A percentile compares a stretch with the other conserved stretches of the same genome.
These are phyloP conservation scores for Myotis lucifugus DNA, from an alignment of 2,113 vertebrate species.

Conservation along the genomic window DNA sequence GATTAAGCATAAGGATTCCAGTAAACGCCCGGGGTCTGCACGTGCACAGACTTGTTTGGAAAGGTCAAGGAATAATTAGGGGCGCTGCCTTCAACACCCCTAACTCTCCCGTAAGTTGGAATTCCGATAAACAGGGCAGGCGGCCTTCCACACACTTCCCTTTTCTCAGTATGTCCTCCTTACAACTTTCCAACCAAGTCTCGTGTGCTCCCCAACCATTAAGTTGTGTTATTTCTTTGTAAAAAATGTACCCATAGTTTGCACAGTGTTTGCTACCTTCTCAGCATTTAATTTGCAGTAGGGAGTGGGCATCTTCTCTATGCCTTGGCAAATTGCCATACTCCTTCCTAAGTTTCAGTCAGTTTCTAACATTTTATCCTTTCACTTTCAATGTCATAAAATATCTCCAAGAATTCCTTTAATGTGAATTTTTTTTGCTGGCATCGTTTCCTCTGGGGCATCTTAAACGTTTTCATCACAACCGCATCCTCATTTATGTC, in stretches of 20 bases:
- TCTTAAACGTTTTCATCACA: neutral
- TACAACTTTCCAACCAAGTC: too few species aligned
- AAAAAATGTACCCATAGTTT: neutral
- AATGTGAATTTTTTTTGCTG: neutral
- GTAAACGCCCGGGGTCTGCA: too few species aligned
- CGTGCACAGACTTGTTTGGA: too few species aligned
- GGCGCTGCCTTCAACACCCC: too few species aligned
- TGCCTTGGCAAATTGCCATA: neutral
- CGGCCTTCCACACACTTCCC: too few species aligned
- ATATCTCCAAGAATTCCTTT: neutral
- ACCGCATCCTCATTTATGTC: neutral
- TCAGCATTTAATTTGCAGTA: neutral
- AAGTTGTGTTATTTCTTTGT: neutral
- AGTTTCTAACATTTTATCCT: neutral
- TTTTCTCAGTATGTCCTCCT: too few species aligned
- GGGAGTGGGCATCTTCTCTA: neutral
- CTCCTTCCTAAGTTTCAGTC: neutral
- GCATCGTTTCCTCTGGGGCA: neutral
- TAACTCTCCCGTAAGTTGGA: too few species aligned
- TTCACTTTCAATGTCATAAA: constrained; percentile 10
- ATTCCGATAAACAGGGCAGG: too few species aligned
- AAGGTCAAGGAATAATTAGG: too few species aligned
- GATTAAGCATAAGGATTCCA: too few species aligned
- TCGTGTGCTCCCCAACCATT: neutral
- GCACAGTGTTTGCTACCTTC: neutral